Evolutionary conservation across 2,797 vertebrate genomes (phyloP), one percentile per base, ranked within the genome.

Genomic region (Chromis chromis): DNA sequence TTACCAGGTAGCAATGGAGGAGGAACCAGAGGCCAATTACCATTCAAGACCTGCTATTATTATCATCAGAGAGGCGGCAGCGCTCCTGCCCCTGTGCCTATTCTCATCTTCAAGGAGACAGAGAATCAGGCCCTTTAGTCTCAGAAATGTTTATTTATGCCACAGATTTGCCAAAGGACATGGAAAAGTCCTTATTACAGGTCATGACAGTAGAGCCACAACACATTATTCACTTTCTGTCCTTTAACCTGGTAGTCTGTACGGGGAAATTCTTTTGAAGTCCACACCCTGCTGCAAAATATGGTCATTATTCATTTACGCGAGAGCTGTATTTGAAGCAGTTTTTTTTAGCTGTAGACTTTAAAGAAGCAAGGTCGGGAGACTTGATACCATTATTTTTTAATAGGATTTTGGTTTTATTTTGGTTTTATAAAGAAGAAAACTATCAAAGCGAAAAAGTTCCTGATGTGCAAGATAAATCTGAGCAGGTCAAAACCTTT

Each of bases 51-150:
- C 82, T 83, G 87, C 90, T 92, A 91, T 93, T 90, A 93, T 93
- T 92, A 92, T 84, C 89, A 90, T 87, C 82, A 90, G 86, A 85
- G 85, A 88, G 90, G 89, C 86, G 83, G 72, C 90, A 87, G 83
- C 50, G 67, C 82, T 91, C 74, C 82, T 84, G 87, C 82, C 88
- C 48, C 69, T 67, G 74, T 22, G 46, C 79, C 75, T 84, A 66
- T 75, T 83, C 79, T 72, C 80, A 85, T 86, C 84, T 62, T 52
- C 69, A 78, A 52, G 17, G 77, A 90, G 85, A 87, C 84, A 72
- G 76, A 82, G 86, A 89, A 90, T 91, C 67, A 50, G 67, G 65
- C 52, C 75, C 74, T 66, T 90, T 90, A 86, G 86, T 91, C 76
- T 83, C 55, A 40, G 86, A 92, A 90, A 91, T 88, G 85, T 84